A percentile compares a stretch with the other conserved stretches of the same genome.
These are phyloP conservation scores for Phodopus roborovskii DNA, from an alignment of 2,113 vertebrate genomes.

Conservation along the genomic window DNA sequence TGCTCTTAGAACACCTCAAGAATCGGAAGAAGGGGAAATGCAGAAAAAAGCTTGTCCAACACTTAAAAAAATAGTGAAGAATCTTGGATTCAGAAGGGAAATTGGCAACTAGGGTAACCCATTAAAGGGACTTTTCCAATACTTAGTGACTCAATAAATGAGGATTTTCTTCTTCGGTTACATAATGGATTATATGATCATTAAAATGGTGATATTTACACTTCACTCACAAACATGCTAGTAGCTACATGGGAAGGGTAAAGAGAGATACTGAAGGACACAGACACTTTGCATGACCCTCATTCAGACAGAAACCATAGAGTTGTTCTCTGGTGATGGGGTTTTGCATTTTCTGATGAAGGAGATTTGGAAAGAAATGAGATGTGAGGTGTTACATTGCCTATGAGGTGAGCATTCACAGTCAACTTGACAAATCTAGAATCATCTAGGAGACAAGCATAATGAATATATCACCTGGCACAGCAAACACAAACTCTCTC, in stretches of 20 bases:
- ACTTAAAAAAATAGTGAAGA: neutral
- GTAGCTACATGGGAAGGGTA: neutral
- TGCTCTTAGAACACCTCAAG: neutral
- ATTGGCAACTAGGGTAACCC: neutral
- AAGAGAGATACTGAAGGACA: too few relatives aligned
- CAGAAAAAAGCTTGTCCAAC: neutral
- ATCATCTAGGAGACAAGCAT: neutral
- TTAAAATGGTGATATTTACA: neutral
- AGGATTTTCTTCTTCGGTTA: neutral
- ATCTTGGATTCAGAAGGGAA: neutral
- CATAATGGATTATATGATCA: neutral
- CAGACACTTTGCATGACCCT: neutral
- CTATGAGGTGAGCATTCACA: neutral
- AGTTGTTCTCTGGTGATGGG: neutral
- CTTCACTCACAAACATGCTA: neutral
- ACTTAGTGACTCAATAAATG: neutral
- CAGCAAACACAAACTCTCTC: neutral
- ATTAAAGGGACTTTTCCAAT: too few relatives aligned
- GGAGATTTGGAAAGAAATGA: neutral
- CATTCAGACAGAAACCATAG: neutral
- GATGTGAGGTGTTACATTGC: fast-evolving
- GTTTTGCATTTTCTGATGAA: neutral
- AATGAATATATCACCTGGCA: neutral
- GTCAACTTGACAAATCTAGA: neutral
- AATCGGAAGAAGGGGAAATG: neutral